Evolutionary conservation across 2,888 invertebrate species (phyloP), one percentile per base, ranked within the genome.

Genomic region (Zygaena filipendulae): DNA sequence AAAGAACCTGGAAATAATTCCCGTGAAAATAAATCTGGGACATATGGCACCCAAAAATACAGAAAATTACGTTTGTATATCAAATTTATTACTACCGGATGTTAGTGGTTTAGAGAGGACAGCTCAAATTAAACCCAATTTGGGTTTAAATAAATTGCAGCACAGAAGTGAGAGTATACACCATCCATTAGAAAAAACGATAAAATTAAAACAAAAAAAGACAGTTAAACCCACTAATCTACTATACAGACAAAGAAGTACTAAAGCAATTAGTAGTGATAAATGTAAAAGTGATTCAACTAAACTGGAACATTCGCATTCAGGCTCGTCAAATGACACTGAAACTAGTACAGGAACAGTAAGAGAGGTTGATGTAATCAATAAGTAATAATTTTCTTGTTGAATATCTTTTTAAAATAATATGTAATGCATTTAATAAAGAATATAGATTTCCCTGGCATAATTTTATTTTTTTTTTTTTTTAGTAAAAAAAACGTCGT

Each of bases 291-390:
- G 35, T 47, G 61, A 59, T 51, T 35, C 45, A 25, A 58, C 46
- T 33, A 63, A 61, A 41, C 52, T 70, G 40, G 77, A 80, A 49
- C 71, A 81, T 59, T 83, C 84, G 6, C 82, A 80, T 52, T 84
- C 84, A 5, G 84, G 84, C 35, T 85, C 81, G 5, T 81, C 85
- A 1, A 83, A 83, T 47, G 81, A 81, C 34, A 81, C 81, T 20
- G 80, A 77, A 57, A 59, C 70, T 4, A 81, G 80, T 50, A 80
- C 79, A 6, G 80, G 72, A 1, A 81, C 81, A 16, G 80, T 81
- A 0, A 72, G 57, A 43, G 68, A 62, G 47, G 55, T 72, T 3
- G 62, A 67, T 35, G 25, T 63, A 10, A 33, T 27, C 16, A 16
- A 16, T 16, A 6, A 16, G 4, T 16, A 16, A 16, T 6, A 16